Percentiles rank a stretch among this genome's conserved stretches.
These are phyloP conservation scores for Progne subis DNA, from an alignment of 2,113 vertebrate species.

Conservation along the genomic window DNA sequence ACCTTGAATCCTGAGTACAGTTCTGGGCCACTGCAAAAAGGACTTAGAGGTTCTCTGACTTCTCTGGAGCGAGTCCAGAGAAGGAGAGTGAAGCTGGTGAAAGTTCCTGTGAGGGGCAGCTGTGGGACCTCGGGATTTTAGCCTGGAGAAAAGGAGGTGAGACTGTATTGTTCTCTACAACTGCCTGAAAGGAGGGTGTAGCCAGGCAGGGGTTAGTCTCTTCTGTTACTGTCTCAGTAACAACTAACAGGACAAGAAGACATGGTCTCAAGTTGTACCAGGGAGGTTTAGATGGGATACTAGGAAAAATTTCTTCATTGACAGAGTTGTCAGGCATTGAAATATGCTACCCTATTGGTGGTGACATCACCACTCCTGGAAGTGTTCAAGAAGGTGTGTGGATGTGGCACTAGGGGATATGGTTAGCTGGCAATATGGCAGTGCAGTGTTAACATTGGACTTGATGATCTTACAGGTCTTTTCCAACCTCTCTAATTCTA, in stretches of 20 bases:
- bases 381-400: not conserved
- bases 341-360: not conserved
- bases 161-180: not conserved
- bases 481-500: not conserved
- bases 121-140: not conserved
- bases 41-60: not conserved
- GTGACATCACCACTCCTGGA: not conserved
- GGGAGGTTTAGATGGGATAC: not conserved
- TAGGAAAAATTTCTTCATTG: not conserved
- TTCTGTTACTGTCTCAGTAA: not conserved
- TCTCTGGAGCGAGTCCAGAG: not conserved
- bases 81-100: not conserved
- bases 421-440: no score
- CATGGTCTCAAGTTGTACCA: not conserved
- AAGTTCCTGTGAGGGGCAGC: accelerated
- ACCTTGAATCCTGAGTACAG: not conserved
- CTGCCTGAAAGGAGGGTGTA: not conserved
- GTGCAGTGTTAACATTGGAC: not conserved
- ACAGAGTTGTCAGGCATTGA: not conserved
- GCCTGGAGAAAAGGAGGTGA: not conserved
- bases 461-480: not conserved
- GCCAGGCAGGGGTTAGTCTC: not conserved
- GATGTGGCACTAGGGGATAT: not conserved
- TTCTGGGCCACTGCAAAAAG: not conserved
- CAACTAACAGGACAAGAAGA: not conserved